These are phyloP conservation scores for Drosophila anomalata DNA, from an alignment of 2,888 invertebrate species.

Conservation along the genomic window DNA sequence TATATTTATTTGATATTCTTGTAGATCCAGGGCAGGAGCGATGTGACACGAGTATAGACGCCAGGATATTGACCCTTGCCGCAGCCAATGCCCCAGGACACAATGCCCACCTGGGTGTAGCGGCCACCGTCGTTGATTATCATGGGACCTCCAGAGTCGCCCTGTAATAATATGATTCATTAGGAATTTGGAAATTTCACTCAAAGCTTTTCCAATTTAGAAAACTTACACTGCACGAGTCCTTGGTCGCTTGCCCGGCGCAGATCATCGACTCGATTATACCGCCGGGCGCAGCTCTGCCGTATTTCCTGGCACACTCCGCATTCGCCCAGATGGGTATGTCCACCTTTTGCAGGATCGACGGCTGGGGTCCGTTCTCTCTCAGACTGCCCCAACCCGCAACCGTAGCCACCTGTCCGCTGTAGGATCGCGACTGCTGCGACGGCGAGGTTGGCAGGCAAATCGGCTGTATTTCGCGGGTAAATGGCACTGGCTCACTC, in stretches of 20 bases:
- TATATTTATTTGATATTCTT: constrained; percentile 88
- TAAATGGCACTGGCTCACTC: constrained; percentile 90
- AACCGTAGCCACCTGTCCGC: constrained; percentile 90
- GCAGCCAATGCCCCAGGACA: constrained; percentile 96
- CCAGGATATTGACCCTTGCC: constrained; percentile 96
- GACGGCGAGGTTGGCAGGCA: constrained; percentile 87
- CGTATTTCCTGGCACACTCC: constrained; percentile 92
- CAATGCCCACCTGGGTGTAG: constrained; percentile 94
- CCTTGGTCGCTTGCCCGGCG: constrained; percentile 92
- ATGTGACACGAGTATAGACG: constrained; percentile 93
- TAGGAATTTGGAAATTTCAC: fast-evolving
- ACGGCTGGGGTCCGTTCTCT: constrained; percentile 91
- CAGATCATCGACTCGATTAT: constrained; percentile 95
- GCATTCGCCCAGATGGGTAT: constrained; percentile 93
- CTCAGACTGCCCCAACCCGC: constrained; percentile 93
- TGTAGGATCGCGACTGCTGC: constrained; percentile 85
- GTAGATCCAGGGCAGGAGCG: constrained; percentile 93
- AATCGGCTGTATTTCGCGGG: constrained; percentile 89
- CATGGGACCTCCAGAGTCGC: constrained; percentile 94
- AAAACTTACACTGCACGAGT: constrained; percentile 93
- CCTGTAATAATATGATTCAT: constrained; percentile 85
- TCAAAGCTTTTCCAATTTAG: too few species aligned
- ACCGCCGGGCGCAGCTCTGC: constrained; percentile 93
- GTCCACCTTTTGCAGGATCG: constrained; percentile 91
- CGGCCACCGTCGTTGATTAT: constrained; percentile 90